These are phyloP conservation scores for Aplysina aerophoba DNA, from an alignment of 37 sponge, comb jelly and placozoan genomes.

Conservation along the genomic window DNA sequence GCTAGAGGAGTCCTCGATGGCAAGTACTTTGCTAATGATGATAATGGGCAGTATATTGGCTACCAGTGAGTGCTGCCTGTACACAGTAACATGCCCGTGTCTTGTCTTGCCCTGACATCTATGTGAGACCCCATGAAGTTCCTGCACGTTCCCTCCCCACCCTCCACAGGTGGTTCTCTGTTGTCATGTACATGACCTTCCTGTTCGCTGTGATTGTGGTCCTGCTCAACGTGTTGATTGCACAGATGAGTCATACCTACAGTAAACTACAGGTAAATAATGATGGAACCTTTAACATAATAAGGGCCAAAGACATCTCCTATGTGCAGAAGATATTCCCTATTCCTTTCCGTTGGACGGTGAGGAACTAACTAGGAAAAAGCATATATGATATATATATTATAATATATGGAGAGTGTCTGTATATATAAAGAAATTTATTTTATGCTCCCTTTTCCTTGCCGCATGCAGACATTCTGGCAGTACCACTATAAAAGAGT, in stretches of 20 bases:
- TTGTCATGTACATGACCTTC: slow-evolving; percentile 41
- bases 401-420: too few species aligned
- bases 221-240: slow-evolving; percentile 49
- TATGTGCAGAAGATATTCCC: slow-evolving; percentile 23
- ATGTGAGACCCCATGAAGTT: not conserved
- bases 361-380: slow-evolving; percentile 1
- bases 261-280: slow-evolving; percentile 42
- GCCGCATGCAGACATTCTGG: too few species aligned
- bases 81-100: not conserved
- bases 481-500: too few species aligned
- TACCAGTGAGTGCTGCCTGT: slow-evolving; percentile 28
- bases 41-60: not conserved
- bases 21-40: slow-evolving; percentile 20
- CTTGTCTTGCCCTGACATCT: not conserved
- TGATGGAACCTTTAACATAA: slow-evolving; percentile 29
- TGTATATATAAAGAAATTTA: too few species aligned
- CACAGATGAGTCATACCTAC: slow-evolving; percentile 52
- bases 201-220: slow-evolving; percentile 40
- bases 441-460: too few species aligned
- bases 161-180: slow-evolving; percentile 29
- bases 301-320: slow-evolving; percentile 24
- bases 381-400: not conserved
- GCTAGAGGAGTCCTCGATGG: slow-evolving; percentile 9
- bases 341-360: too few species aligned
- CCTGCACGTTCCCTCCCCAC: not conserved